Conservation (phyloP, 2,888 invertebrate species). For the Drosophila ustulata region DNA sequence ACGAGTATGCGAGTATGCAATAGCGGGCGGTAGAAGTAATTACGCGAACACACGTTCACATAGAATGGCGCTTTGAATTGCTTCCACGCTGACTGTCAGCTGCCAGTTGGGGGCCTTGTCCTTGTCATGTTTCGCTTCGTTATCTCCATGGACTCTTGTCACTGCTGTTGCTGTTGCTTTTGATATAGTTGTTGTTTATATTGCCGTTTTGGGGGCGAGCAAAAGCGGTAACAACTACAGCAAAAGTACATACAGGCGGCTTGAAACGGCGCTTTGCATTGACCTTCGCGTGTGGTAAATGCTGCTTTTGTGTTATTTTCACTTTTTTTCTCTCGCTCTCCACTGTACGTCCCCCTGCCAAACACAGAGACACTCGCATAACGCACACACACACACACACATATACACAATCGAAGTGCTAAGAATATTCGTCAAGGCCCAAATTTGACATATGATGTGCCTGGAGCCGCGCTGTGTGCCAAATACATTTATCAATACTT, state of each 20-base stretch:
- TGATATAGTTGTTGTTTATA: conserved; percentile 48
- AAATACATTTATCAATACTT: conserved; percentile 75
- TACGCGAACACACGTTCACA: conserved; percentile 31
- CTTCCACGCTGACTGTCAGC: conserved; percentile 17
- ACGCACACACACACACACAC: conserved; percentile 1
- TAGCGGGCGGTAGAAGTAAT: conserved; percentile 32
- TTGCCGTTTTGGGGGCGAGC: conserved; percentile 32
- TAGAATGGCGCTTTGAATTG: conserved; percentile 20
- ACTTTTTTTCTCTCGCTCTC: neutral
- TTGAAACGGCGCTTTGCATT: conserved; percentile 68
- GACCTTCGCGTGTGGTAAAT: conserved; percentile 72
- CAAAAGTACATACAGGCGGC: conserved; percentile 56
- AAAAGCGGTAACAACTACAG: conserved; percentile 39
- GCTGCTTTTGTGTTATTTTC: conserved; percentile 23
- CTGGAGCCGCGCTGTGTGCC: conserved; percentile 51
- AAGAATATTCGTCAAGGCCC: conserved; percentile 56
- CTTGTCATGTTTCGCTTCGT: conserved; percentile 69
- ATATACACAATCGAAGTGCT: conserved; percentile 44
- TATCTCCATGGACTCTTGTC: conserved; percentile 57
- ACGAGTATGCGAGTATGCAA: conserved; percentile 5
- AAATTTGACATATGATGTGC: conserved; percentile 77
- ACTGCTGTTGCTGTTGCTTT: conserved; percentile 32
- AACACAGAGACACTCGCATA: neutral
- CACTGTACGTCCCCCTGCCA: neutral
- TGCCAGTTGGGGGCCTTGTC: conserved; percentile 58